Conservation (phyloP, 2,888 invertebrate species). For the Ctenicera cuprea region DNA sequence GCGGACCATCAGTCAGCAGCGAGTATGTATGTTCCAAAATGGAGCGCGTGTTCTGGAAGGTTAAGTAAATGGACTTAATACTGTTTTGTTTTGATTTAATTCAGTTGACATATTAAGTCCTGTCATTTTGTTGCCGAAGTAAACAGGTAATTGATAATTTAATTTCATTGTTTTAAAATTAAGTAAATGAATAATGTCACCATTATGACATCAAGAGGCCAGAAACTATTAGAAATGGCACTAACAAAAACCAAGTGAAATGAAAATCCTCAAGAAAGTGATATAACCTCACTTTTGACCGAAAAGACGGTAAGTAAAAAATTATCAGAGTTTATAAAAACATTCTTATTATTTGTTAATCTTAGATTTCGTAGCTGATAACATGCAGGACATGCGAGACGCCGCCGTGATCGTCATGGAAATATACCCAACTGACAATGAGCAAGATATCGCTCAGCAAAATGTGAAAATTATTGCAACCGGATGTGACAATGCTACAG, state of each 20-base stretch:
- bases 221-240: constrained; percentile 14
- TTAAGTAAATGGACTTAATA: constrained; percentile 35
- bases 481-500: constrained; percentile 22
- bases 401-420: constrained; percentile 25
- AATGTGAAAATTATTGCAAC: constrained; percentile 35
- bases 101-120: neutral
- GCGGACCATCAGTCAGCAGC: too few species aligned
- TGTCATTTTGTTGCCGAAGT: constrained; percentile 23
- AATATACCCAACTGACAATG: constrained; percentile 31
- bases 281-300: constrained; percentile 13
- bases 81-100: neutral
- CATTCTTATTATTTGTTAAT: neutral
- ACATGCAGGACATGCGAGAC: neutral
- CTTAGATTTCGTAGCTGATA: neutral
- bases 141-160: constrained; percentile 25
- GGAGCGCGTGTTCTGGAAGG: too few species aligned
- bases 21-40: too few species aligned
- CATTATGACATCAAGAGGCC: constrained; percentile 16
- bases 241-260: neutral
- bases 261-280: neutral
- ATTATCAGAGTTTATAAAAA: neutral
- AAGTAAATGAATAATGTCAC: constrained; percentile 5
- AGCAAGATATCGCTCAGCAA: constrained; percentile 13
- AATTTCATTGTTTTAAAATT: neutral
- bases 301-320: constrained; percentile 5